These are phyloP conservation scores for Dasypogon diadema DNA, from an alignment of 2,888 invertebrate genomes.

Conservation along the genomic window DNA sequence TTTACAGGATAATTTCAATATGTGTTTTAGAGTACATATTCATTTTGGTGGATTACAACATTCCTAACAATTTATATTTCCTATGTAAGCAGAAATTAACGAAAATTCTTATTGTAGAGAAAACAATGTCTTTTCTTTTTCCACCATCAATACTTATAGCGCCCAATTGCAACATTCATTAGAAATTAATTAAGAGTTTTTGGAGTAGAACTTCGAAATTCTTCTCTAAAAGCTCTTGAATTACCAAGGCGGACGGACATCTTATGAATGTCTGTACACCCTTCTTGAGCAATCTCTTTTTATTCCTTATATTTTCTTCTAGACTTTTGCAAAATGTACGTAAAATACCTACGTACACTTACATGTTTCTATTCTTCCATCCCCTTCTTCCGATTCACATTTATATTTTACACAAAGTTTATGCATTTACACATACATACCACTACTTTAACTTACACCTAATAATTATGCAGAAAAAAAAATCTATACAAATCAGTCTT, in stretches of 20 bases:
- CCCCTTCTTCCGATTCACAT: conserved; percentile 5
- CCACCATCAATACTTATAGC: not conserved
- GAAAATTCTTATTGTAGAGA: not conserved
- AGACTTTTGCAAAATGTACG: conserved; percentile 24
- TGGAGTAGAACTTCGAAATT: too few relatives aligned
- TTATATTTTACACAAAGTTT: conserved; percentile 41
- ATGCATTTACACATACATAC: conserved; percentile 30
- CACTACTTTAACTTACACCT: conserved; percentile 37
- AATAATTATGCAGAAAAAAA: conserved; percentile 47
- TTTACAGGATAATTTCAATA: not conserved
- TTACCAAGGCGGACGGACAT: too few relatives aligned
- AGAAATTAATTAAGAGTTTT: too few relatives aligned
- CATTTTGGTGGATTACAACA: not conserved
- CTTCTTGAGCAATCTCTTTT: conserved; percentile 8
- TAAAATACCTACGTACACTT: conserved; percentile 29
- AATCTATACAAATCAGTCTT: conserved; percentile 67
- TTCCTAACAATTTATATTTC: too few relatives aligned
- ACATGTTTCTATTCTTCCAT: not conserved
- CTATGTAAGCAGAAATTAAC: too few relatives aligned
- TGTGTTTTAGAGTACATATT: not conserved
- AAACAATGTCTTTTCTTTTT: not conserved
- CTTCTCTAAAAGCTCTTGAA: too few relatives aligned
- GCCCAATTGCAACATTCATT: too few relatives aligned
- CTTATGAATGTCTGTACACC: too few relatives aligned
- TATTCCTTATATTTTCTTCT: not conserved